A percentile compares a stretch with the other conserved stretches of the same genome.
phyloP scores from a whole-genome alignment of 2,113 vertebrate species.

The Numenius arquata region DNA sequence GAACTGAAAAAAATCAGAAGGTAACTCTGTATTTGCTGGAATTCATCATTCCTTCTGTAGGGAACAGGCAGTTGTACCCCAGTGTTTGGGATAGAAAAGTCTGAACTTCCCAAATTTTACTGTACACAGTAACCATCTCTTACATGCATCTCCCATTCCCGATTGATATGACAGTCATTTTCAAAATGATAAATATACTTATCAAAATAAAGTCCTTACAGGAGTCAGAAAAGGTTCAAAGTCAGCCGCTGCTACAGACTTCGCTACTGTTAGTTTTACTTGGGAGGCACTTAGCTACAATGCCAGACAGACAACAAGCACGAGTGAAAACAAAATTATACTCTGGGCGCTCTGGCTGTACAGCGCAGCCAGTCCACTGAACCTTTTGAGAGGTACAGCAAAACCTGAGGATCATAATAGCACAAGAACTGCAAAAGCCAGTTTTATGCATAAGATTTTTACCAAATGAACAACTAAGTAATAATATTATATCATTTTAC shows the following conservation, averaged over 20 bases:
- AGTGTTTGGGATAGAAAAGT: not conserved
- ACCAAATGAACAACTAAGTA: not conserved
- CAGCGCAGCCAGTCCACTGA: not conserved
- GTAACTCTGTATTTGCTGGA: not conserved
- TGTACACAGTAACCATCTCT: not conserved
- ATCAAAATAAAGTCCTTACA: not conserved
- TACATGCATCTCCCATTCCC: not conserved
- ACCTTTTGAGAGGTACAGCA: not conserved
- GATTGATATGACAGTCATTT: not conserved
- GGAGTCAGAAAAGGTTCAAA: not conserved
- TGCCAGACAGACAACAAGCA: not conserved
- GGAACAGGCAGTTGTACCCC: not conserved
- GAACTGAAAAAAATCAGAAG: not conserved
- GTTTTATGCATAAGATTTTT: not conserved
- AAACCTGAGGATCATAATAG: not conserved
- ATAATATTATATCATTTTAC: not conserved
- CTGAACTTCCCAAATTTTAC: not conserved
- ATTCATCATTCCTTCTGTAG: not conserved
- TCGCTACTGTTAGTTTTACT: not conserved
- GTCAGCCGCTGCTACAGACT: not conserved
- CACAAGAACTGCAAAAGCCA: not conserved
- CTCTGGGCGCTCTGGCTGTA: not conserved
- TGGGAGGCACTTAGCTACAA: not conserved
- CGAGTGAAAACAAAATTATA: not conserved
- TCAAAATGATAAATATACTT: not conserved